Percentiles rank a stretch among this genome's conserved stretches.
Evolutionary conservation across 2,113 vertebrate genomes (phyloP).

Genomic region (Mormyrus lacerda): DNA sequence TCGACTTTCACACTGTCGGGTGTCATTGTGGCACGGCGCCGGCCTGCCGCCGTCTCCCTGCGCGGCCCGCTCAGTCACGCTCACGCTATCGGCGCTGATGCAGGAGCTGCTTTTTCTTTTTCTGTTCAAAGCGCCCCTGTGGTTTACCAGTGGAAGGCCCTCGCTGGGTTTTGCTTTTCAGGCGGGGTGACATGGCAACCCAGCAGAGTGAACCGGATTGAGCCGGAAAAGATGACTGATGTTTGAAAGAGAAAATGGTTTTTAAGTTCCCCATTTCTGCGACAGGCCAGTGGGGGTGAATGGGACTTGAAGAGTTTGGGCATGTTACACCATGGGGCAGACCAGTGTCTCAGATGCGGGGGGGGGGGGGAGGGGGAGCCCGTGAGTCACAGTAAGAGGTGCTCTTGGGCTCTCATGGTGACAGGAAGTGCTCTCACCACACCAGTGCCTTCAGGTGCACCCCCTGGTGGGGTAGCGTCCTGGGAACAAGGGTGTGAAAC

Average conservation of each 20-base stretch:
- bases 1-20: not conserved
- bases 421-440: conserved; percentile 43
- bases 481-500: not conserved
- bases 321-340: not conserved
- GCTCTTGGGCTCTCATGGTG: not conserved
- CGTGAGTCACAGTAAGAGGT: not conserved
- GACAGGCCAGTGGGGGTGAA: not conserved
- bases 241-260: not conserved
- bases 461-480: not conserved
- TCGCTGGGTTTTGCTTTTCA: not conserved
- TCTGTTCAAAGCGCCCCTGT: not conserved
- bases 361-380: not conserved
- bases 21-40: not conserved
- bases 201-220: not conserved
- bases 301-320: not conserved
- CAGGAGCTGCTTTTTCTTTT: not conserved
- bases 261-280: not conserved
- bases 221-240: not conserved
- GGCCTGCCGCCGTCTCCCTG: not conserved
- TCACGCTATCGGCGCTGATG: not conserved
- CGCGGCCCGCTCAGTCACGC: not conserved
- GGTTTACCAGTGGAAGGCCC: not conserved
- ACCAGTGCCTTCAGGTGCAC: conserved; percentile 31
- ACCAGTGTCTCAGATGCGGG: not conserved
- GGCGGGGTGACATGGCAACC: not conserved